Conservation (phyloP, 1,140 invertebrate species). For the Diprion similis region DNA sequence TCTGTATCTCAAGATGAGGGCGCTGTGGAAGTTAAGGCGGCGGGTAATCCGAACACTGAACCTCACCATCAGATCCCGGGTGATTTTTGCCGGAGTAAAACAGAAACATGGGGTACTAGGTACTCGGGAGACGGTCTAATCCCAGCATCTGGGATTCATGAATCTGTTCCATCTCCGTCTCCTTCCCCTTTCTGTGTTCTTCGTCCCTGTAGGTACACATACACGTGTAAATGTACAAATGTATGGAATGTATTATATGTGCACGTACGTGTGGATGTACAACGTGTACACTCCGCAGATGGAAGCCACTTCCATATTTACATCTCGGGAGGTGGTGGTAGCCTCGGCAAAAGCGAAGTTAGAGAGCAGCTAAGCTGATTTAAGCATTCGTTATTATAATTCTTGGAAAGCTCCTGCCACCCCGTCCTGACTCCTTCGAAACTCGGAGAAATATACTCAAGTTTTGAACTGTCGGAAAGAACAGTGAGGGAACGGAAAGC, state of each 20-base stretch:
- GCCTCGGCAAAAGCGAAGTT: constrained; percentile 55
- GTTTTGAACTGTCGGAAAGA: background rate
- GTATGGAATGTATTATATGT: background rate
- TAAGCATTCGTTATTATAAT: constrained; percentile 63
- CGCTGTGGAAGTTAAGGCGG: too few relatives aligned
- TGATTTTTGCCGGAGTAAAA: too few relatives aligned
- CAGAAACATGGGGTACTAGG: too few relatives aligned
- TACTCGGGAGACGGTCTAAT: constrained; percentile 50
- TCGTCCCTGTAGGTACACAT: constrained; percentile 6
- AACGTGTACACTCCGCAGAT: constrained; percentile 18
- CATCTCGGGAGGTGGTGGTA: constrained; percentile 45
- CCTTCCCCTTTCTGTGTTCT: background rate
- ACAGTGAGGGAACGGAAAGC: too few relatives aligned
- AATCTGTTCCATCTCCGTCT: constrained; percentile 33
- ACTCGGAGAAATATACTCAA: background rate
- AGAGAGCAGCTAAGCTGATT: constrained; percentile 58
- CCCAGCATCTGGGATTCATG: constrained; percentile 59
- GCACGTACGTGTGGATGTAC: background rate
- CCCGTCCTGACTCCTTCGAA: constrained; percentile 25
- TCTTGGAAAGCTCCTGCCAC: constrained; percentile 43
- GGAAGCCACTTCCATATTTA: constrained; percentile 59
- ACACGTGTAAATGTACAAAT: background rate
- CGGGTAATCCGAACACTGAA: too few relatives aligned
- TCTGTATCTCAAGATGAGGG: too few relatives aligned
- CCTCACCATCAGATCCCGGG: too few relatives aligned